Base-by-base conservation (phyloP, 2,797 vertebrate genomes). In the Pangasius djambal region DNA sequence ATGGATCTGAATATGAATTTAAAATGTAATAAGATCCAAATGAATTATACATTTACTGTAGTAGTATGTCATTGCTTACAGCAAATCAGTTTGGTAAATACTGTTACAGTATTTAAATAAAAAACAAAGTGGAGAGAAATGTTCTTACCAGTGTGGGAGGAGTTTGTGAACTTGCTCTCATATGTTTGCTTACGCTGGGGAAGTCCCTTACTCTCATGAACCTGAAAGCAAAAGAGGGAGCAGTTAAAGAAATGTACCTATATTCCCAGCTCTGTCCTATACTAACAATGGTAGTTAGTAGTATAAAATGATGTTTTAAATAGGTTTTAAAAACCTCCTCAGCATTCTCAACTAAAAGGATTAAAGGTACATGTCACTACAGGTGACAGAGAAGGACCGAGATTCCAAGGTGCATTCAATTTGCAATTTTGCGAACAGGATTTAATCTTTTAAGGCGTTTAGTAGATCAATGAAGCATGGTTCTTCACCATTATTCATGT, bases 121-220 rank as follows among this genome's bases (percentile, higher is more conserved):
- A 0, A 5, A 91, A 0, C 18, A 18, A n/a, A 83, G 74, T 79
- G 78, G 37, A 57, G 40, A 88, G n/a, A 65, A 9, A 37, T 48
- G 82, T 87, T 83, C 52, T 89, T 83, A 92, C 92, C 92, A 57
- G 55, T 72, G 77, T 69, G 82, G 67, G 85, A 85, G 63, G 77
- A 48, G 63, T 37, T 88, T 78, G 65, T 9, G 50, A 88, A 70
- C 72, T 74, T 84, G 88, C 25, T 61, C 25, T 88, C 57, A 84
- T 50, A 31, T 67, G 85, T 48, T 67, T 86, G 86, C 59, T 89
- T 89, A 88, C 34, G 34, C 31, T 67, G 89, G 87, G 90, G 77
- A 5, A 88, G 59, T 81, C 85, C 90, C 13, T 75, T 57, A 78
- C 86, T 90, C 52, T 44, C 5, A 82, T 77, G 37, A 88, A 90